These are phyloP conservation scores for Pungitius pungitius DNA, from an alignment of 2,113 vertebrate species.

Conservation along the genomic window DNA sequence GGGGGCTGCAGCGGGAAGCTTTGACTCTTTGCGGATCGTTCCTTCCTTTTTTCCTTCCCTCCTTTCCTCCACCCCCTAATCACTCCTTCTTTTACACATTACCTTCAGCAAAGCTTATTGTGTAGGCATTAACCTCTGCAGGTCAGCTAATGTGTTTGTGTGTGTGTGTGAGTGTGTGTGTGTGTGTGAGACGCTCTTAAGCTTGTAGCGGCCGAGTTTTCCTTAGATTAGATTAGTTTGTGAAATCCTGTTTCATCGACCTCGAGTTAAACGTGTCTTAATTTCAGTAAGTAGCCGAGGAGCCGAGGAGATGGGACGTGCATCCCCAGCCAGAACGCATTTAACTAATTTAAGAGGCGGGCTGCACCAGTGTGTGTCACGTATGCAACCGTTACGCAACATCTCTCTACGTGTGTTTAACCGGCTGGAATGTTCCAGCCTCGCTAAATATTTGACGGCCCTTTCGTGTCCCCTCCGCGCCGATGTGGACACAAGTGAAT, in stretches of 20 bases:
- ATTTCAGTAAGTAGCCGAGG: constrained; percentile 53
- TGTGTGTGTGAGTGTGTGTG: constrained; percentile 14
- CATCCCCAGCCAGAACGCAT: constrained; percentile 28
- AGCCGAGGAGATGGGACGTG: constrained; percentile 19
- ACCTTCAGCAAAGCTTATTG: neutral
- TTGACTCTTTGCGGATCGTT: neutral
- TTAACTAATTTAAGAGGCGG: constrained; percentile 44
- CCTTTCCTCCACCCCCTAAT: neutral
- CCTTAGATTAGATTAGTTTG: constrained; percentile 60
- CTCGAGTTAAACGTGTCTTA: constrained; percentile 49
- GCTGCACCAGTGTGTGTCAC: constrained; percentile 27
- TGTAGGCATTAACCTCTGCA: constrained; percentile 42
- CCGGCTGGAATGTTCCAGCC: constrained; percentile 31
- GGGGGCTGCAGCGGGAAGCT: neutral
- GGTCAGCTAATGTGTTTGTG: constrained; percentile 39
- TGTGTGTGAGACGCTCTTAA: constrained; percentile 35
- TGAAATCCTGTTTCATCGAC: constrained; percentile 54
- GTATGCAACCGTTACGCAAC: constrained; percentile 46
- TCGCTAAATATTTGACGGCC: constrained; percentile 48
- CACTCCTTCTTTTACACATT: constrained; percentile 6
- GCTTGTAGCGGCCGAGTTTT: constrained; percentile 40
- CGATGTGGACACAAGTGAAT: constrained; percentile 43
- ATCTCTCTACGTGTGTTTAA: constrained; percentile 32
- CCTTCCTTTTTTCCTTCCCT: neutral
- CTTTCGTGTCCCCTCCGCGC: too few species aligned